A percentile compares a stretch with the other conserved stretches of the same genome.
Evolutionary conservation across 2,888 invertebrate genomes (phyloP).

Genomic region (Miltochrista miniata): DNA sequence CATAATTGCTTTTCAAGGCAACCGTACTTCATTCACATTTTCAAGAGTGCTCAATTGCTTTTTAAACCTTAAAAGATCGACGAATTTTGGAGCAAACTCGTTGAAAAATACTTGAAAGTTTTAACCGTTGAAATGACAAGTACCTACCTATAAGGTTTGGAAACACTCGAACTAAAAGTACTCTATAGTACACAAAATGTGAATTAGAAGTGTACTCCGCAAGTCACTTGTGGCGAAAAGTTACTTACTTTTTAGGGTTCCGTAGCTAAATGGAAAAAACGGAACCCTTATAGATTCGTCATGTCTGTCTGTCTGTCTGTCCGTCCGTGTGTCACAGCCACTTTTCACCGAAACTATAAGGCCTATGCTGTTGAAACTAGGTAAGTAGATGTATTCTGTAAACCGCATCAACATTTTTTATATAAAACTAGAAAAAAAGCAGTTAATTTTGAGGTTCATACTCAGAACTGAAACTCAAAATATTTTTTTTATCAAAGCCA

Average conservation of each 20-base stretch:
- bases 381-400: no score
- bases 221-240: constrained; percentile 3
- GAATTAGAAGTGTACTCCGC: constrained; percentile 4
- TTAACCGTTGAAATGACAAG: constrained; percentile 9
- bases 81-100: constrained; percentile 3
- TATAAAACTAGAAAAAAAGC: no score
- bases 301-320: no score
- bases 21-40: constrained; percentile 1
- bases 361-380: no score
- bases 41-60: constrained; percentile 2
- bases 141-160: constrained; percentile 3
- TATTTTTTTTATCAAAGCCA: no score
- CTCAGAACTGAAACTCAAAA: no score
- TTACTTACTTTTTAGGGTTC: background rate
- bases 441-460: no score
- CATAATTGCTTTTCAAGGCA: constrained; percentile 2
- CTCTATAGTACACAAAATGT: constrained; percentile 11
- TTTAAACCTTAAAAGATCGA: constrained; percentile 9
- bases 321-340: no score
- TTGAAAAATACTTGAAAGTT: constrained; percentile 12
- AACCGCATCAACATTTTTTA: no score
- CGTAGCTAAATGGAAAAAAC: no score
- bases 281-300: no score
- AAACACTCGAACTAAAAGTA: constrained; percentile 7
- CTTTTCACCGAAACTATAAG: no score